Conservation (phyloP, 2,797 vertebrate species). For the Schizothorax lantsangensis region DNA sequence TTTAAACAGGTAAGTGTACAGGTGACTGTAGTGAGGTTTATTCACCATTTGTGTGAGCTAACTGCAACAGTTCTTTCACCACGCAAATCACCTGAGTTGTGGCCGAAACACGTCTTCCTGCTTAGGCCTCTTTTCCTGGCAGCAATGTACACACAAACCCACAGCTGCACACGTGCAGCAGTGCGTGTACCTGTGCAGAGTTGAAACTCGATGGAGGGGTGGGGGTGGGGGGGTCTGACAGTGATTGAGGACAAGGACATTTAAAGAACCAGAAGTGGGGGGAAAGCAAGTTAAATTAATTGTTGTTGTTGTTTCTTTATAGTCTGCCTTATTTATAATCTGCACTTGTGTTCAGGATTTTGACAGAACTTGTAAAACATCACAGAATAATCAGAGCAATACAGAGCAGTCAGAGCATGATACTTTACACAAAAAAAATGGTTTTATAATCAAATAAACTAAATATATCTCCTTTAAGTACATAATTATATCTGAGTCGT, state of each 20-base stretch:
- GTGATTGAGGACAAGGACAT: neutral
- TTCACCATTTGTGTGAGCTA: constrained; percentile 1
- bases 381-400: neutral
- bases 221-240: neutral
- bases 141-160: constrained; percentile 48
- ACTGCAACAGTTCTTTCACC: neutral
- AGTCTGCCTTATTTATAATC: neutral
- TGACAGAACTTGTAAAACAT: neutral
- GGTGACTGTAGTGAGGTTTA: constrained; percentile 30
- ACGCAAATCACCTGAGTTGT: constrained; percentile 58
- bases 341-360: neutral
- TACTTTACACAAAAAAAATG: neutral
- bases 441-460: neutral
- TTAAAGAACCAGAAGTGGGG: neutral
- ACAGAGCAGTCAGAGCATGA: neutral
- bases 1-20: constrained; percentile 3
- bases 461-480: neutral
- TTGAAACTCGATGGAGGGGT: neutral
- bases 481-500: neutral
- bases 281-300: neutral
- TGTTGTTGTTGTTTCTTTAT: neutral
- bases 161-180: constrained; percentile 52
- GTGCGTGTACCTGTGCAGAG: constrained; percentile 49
- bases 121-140: constrained; percentile 45
- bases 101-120: constrained; percentile 57